Conservation (phyloP, 2,113 vertebrate species). For the Anguilla japonica region DNA sequence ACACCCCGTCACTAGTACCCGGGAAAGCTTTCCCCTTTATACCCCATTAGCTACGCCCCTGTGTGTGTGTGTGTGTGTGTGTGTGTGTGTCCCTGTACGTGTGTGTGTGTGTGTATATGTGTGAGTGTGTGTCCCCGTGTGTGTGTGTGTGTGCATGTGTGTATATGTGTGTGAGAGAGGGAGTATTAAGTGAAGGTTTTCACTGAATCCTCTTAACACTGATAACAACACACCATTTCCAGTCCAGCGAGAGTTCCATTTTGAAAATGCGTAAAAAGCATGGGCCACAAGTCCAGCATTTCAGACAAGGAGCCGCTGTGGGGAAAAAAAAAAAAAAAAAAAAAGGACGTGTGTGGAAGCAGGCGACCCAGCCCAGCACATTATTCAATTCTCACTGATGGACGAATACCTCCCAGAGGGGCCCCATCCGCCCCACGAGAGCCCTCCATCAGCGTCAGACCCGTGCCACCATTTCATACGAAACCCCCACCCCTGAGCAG, state of each 20-base stretch:
- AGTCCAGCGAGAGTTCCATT: neutral
- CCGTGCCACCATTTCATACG: neutral
- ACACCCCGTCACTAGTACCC: too few relatives aligned
- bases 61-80: too few relatives aligned
- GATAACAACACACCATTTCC: neutral
- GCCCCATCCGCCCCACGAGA: neutral
- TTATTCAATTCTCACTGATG: neutral
- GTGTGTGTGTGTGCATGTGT: too few relatives aligned
- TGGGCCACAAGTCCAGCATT: neutral
- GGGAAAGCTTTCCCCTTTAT: too few relatives aligned
- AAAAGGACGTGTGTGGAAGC: neutral
- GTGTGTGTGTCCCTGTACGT: too few relatives aligned
- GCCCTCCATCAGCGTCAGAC: neutral
- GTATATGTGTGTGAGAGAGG: too few relatives aligned
- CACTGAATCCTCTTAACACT: neutral
- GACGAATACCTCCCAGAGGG: neutral
- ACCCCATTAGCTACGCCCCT: too few relatives aligned
- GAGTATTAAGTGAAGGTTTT: neutral
- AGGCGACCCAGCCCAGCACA: neutral
- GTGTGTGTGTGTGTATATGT: too few relatives aligned
- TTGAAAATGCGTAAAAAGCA: neutral
- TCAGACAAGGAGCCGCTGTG: neutral
- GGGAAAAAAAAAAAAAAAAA: too few relatives aligned
- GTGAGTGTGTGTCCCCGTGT: too few relatives aligned
- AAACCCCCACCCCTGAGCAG: neutral